Conservation (phyloP, 2,113 vertebrate species). For the Corynorhinus townsendii region DNA sequence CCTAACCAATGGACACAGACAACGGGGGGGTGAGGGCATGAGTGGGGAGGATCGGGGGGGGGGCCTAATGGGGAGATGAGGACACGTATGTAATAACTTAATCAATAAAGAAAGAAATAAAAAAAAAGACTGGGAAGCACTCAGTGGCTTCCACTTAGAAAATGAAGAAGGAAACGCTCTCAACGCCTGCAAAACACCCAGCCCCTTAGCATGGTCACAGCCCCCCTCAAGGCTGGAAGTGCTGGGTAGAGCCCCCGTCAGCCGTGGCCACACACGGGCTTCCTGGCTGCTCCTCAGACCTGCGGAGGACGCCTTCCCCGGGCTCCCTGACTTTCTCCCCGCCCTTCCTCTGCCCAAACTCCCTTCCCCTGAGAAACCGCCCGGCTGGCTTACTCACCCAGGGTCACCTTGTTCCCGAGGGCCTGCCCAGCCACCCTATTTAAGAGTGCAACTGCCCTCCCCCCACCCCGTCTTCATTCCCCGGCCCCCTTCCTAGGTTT, state of each 20-base stretch:
- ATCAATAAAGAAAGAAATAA: no score
- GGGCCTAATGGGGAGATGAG: no score
- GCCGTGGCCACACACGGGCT: not conserved
- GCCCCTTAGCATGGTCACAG: not conserved
- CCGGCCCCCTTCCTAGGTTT: not conserved
- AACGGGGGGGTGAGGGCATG: no score
- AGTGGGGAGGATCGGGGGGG: no score
- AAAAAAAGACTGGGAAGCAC: not conserved
- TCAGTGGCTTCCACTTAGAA: not conserved
- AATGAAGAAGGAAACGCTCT: not conserved
- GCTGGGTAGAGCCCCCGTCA: fast-evolving
- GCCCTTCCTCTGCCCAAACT: not conserved
- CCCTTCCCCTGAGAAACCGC: not conserved
- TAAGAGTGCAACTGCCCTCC: not conserved
- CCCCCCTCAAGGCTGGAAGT: not conserved
- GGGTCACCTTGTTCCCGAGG: not conserved
- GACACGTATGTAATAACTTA: no score
- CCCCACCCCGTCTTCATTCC: not conserved
- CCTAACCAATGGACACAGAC: no score
- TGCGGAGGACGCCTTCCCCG: not conserved
- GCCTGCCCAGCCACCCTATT: not conserved
- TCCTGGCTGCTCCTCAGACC: not conserved
- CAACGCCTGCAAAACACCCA: not conserved
- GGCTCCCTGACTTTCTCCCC: not conserved
- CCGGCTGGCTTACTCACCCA: not conserved